phyloP scores from a whole-genome alignment of 2,797 vertebrate species.

The Malurus splendens region DNA sequence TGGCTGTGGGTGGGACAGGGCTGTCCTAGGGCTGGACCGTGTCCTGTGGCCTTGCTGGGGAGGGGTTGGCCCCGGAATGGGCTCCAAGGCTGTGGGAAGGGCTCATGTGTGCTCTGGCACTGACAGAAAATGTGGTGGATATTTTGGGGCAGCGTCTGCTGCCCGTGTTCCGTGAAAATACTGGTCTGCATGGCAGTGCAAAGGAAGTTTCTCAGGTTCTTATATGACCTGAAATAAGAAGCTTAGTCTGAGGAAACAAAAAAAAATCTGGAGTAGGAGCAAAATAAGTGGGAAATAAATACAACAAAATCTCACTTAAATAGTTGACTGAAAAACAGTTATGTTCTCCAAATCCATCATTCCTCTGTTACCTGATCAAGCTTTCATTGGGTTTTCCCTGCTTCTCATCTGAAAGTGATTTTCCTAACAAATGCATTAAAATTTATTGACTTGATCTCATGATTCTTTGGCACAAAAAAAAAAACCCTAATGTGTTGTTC shows the following conservation, averaged over 20 bases:
- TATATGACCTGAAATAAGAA: background rate
- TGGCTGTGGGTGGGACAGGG: accelerated
- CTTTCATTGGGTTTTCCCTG: background rate
- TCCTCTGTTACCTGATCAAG: background rate
- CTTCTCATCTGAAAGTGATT: background rate
- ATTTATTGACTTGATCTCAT: background rate
- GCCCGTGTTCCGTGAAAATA: accelerated
- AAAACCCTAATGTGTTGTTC: background rate
- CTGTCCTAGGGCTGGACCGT: background rate
- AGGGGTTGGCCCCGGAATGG: background rate
- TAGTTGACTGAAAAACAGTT: background rate
- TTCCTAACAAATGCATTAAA: background rate
- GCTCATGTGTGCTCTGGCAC: accelerated
- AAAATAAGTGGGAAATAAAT: background rate
- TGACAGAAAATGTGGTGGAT: accelerated
- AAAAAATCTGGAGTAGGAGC: background rate
- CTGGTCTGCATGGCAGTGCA: accelerated
- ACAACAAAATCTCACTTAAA: background rate
- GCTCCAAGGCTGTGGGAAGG: accelerated
- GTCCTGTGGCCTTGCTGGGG: background rate
- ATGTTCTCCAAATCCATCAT: background rate
- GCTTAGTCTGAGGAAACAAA: background rate
- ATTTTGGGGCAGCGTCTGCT: background rate
- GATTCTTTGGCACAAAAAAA: background rate
- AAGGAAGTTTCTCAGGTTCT: background rate